These are phyloP conservation scores for Characodon lateralis DNA, from an alignment of 2,797 vertebrate species.

Conservation along the genomic window DNA sequence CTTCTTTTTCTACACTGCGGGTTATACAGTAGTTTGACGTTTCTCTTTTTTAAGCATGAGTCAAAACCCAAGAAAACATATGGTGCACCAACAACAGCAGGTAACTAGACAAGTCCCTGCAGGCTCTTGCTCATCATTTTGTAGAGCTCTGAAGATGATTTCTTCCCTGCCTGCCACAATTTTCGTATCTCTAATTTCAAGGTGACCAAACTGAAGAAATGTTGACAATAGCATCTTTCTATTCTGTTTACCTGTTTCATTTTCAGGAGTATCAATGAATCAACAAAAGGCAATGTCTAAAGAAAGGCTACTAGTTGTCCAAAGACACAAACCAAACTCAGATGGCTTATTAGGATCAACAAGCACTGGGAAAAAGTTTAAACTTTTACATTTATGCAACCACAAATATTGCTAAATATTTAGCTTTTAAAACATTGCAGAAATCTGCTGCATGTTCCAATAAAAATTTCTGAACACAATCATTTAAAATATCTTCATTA, in stretches of 20 bases:
- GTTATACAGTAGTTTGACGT: constrained; percentile 14
- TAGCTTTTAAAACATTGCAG: no score
- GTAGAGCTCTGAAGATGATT: constrained; percentile 7
- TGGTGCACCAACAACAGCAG: constrained; percentile 30
- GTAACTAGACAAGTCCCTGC: constrained; percentile 29
- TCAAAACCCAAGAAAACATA: constrained; percentile 26
- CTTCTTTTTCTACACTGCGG: neutral
- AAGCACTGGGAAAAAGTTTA: neutral
- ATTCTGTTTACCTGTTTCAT: neutral
- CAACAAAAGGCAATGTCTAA: no score
- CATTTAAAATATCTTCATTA: no score
- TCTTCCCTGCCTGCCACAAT: constrained; percentile 10
- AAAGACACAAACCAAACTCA: no score
- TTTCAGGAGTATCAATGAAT: no score
- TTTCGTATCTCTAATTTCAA: constrained; percentile 14
- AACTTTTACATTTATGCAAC: no score
- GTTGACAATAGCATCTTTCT: neutral
- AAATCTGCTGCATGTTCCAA: no score
- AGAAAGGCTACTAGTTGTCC: no score
- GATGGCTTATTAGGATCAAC: neutral
- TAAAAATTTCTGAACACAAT: no score
- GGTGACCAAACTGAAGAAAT: neutral
- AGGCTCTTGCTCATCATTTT: constrained; percentile 26
- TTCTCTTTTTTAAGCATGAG: constrained; percentile 26
- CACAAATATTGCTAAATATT: no score